Evolutionary conservation across 1,140 invertebrate species (phyloP).

Genomic region (Himalopsyche phryganea): DNA sequence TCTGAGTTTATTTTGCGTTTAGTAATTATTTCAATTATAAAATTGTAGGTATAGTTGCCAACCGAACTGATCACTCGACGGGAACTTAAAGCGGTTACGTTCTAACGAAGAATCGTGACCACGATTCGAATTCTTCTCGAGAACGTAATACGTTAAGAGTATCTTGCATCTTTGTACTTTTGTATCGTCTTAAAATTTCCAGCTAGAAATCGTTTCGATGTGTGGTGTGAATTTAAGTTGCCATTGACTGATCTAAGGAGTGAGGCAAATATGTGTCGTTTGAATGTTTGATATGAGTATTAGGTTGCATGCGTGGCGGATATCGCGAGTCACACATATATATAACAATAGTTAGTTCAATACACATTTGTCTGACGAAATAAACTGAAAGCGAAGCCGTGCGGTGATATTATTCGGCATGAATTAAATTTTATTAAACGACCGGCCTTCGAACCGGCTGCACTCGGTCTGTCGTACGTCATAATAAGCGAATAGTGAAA

Average conservation of each 20-base stretch:
- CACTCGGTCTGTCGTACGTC: neutral
- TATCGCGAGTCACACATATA: slow-evolving; percentile 22
- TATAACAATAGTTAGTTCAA: slow-evolving; percentile 26
- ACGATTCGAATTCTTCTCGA: slow-evolving; percentile 12
- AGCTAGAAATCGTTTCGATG: slow-evolving; percentile 15
- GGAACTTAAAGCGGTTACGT: slow-evolving; percentile 17
- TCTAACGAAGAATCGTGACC: neutral
- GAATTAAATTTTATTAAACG: neutral
- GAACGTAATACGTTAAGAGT: slow-evolving; percentile 6
- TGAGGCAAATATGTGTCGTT: slow-evolving; percentile 28
- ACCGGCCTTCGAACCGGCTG: neutral
- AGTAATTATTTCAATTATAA: slow-evolving; percentile 22
- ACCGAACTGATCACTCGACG: slow-evolving; percentile 26
- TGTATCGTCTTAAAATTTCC: slow-evolving; percentile 31
- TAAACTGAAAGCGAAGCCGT: neutral
- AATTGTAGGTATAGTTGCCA: slow-evolving; percentile 21
- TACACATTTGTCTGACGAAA: slow-evolving; percentile 8
- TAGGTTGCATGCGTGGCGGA: slow-evolving; percentile 19
- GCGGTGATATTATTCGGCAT: neutral
- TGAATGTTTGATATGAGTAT: slow-evolving; percentile 29
- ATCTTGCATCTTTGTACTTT: slow-evolving; percentile 31
- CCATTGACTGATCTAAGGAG: slow-evolving; percentile 33
- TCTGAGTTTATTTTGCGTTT: slow-evolving; percentile 13
- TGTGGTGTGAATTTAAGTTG: slow-evolving; percentile 30
- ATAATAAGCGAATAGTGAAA: slow-evolving; percentile 2